These are phyloP conservation scores for Seira musarum DNA, from an alignment of 2,888 invertebrate genomes.

Conservation along the genomic window DNA sequence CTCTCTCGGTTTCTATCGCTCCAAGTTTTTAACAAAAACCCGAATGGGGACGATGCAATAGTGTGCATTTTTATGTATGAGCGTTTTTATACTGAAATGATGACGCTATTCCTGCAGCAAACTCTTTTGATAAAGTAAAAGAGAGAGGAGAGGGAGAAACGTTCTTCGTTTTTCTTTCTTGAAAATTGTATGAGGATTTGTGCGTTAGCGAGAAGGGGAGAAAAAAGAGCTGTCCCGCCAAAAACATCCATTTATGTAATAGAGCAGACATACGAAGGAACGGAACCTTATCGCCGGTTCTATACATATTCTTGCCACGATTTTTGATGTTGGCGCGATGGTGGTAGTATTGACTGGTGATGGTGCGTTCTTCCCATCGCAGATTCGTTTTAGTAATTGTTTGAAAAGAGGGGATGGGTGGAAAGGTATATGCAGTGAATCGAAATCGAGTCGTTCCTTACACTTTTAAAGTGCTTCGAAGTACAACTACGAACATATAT, in stretches of 20 bases:
- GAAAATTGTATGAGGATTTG: background rate
- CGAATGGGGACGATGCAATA: constrained; percentile 46
- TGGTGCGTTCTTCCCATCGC: background rate
- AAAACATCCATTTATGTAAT: constrained; percentile 30
- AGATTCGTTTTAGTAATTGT: background rate
- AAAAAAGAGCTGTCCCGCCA: constrained; percentile 38
- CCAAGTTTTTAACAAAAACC: constrained; percentile 30
- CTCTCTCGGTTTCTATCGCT: constrained; percentile 56
- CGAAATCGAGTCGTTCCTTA: background rate
- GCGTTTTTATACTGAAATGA: constrained; percentile 5
- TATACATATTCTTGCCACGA: background rate
- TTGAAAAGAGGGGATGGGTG: background rate
- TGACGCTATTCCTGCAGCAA: background rate
- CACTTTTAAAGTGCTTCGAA: background rate
- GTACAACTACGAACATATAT: too few species aligned
- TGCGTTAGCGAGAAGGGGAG: background rate
- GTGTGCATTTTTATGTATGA: background rate
- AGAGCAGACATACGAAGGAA: background rate
- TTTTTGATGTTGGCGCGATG: background rate
- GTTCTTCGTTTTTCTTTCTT: background rate
- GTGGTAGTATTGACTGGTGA: too few species aligned
- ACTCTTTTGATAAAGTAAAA: background rate
- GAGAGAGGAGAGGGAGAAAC: background rate
- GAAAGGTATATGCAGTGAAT: background rate
- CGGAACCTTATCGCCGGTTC: background rate